Percentiles rank a stretch among this genome's conserved stretches.
These are phyloP conservation scores for Arctia plantaginis DNA, from an alignment of 2,888 invertebrate genomes.

Conservation along the genomic window DNA sequence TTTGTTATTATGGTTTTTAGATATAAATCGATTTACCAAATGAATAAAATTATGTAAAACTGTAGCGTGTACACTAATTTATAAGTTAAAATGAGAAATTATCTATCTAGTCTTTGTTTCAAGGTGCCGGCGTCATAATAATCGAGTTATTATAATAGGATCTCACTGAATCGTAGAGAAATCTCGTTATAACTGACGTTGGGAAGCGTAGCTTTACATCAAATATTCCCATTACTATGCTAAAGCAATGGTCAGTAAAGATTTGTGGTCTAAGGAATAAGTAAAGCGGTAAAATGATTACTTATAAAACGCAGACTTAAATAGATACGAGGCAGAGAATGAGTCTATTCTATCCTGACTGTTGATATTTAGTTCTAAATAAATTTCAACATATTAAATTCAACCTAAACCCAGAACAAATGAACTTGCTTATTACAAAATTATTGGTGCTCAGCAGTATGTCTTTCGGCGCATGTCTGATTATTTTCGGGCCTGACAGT, in stretches of 20 bases:
- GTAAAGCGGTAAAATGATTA: neutral
- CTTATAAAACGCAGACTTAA: neutral
- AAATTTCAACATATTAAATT: neutral
- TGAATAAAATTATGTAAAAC: neutral
- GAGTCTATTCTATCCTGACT: too few relatives aligned
- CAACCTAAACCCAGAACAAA: too few relatives aligned
- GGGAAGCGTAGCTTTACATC: slow-evolving; percentile 55
- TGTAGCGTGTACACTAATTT: neutral
- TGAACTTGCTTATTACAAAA: too few relatives aligned
- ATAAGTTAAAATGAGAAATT: neutral
- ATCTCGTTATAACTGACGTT: slow-evolving; percentile 64
- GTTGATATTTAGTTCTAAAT: neutral
- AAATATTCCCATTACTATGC: slow-evolving; percentile 71
- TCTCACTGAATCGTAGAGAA: slow-evolving; percentile 55
- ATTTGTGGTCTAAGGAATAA: slow-evolving; percentile 20
- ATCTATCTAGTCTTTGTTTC: neutral
- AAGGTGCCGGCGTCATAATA: slow-evolving; percentile 18
- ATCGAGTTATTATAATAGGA: slow-evolving; percentile 56
- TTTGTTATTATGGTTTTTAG: too few relatives aligned
- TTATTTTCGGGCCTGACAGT: too few relatives aligned
- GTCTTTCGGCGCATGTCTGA: too few relatives aligned
- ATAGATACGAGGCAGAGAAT: neutral
- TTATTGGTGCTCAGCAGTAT: too few relatives aligned
- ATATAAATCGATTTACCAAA: too few relatives aligned
- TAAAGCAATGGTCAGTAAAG: slow-evolving; percentile 59